A percentile compares a stretch with the other conserved stretches of the same genome.
phyloP scores from a whole-genome alignment of 1,140 invertebrate genomes.

The Magallana gigas region DNA sequence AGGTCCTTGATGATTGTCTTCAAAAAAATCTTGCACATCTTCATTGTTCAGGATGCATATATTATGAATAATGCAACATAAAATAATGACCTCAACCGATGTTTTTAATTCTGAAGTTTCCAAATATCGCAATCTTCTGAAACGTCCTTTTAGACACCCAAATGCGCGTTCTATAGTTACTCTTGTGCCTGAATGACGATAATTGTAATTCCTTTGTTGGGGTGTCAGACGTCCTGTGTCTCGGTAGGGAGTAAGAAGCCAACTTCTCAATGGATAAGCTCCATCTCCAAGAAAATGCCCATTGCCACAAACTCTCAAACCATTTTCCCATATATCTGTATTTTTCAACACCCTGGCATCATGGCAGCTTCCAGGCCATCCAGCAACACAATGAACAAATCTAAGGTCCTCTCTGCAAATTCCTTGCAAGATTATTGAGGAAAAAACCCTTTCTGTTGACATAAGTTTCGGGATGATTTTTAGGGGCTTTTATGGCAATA shows the following conservation, averaged over 20 bases:
- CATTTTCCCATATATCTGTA: conserved; percentile 47
- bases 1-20: conserved; percentile 13
- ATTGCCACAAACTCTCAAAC: conserved; percentile 59
- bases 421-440: conserved; percentile 70
- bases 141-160: conserved; percentile 68
- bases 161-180: conserved; percentile 72
- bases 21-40: conserved; percentile 40
- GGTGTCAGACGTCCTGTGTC: conserved; percentile 61
- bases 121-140: conserved; percentile 70
- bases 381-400: conserved; percentile 52
- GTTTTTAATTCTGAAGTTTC: conserved; percentile 68
- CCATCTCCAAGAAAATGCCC: conserved; percentile 68
- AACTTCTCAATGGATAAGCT: conserved; percentile 70
- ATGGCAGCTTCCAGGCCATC: conserved; percentile 44
- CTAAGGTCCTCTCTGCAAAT: conserved; percentile 61
- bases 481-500: conserved; percentile 52
- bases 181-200: conserved; percentile 59
- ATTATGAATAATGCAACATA: conserved; percentile 75
- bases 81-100: conserved; percentile 53
- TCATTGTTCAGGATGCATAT: conserved; percentile 66
- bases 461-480: conserved; percentile 55
- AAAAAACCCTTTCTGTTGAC: conserved; percentile 59
- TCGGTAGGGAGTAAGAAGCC: conserved; percentile 16
- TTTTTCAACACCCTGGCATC: conserved; percentile 67
- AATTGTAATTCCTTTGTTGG: conserved; percentile 70